phyloP scores from a whole-genome alignment of 2,797 vertebrate genomes.

The Diceros bicornis region DNA sequence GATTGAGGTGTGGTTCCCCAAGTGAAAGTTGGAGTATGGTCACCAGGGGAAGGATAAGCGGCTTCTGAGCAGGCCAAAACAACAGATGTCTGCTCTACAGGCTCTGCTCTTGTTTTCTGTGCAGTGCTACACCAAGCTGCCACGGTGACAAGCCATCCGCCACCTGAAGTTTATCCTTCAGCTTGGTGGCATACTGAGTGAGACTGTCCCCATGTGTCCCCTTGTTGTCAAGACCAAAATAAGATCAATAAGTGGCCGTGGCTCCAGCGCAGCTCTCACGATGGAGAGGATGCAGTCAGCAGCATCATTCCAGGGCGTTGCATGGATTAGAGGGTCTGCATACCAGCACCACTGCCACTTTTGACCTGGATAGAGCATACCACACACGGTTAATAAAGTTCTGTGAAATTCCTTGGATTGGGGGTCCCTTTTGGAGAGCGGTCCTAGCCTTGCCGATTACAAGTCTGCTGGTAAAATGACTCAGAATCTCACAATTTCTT shows the following conservation, averaged over 20 bases:
- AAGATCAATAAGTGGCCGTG: background rate
- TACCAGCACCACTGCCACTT: background rate
- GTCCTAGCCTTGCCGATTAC: background rate
- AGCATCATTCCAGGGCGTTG: background rate
- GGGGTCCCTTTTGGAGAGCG: background rate
- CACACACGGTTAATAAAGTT: background rate
- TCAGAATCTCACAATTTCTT: background rate
- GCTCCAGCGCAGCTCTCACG: background rate
- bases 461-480: conserved; percentile 16
- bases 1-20: background rate
- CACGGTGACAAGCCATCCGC: background rate
- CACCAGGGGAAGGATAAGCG: background rate
- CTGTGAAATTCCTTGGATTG: background rate
- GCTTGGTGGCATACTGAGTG: background rate
- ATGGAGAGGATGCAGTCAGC: background rate
- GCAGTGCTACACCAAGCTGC: background rate
- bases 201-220: conserved; percentile 9
- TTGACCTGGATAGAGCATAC: background rate
- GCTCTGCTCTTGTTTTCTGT: background rate
- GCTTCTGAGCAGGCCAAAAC: background rate
- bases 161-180: conserved; percentile 59
- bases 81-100: conserved; percentile 21
- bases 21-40: background rate
- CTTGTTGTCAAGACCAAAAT: conserved; percentile 36
- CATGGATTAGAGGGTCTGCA: background rate